Base-by-base conservation (phyloP, 2,888 invertebrate genomes). In the Drosophila rubida region DNA sequence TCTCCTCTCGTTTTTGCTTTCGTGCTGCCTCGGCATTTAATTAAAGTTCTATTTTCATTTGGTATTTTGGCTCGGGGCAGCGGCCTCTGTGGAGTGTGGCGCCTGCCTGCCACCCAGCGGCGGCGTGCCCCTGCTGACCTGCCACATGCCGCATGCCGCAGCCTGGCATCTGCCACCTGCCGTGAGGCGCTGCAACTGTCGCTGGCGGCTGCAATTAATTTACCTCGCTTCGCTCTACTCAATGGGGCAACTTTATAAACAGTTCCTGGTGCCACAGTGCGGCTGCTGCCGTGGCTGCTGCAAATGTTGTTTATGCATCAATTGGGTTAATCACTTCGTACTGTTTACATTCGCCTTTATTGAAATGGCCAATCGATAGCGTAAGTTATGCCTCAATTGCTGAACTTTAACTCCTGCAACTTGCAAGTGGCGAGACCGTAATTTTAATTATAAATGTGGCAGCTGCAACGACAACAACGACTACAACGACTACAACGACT, bases 21-120 rank as follows among this genome's bases (percentile, higher is more conserved):
- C 58, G 53, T 44, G 50, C 45, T 44, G 27, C 35, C 62, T 48
- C 46, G 48, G 71, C 78, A 59, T 78, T 83, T 81, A 81, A 81
- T 81, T 81, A 81, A 87, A 78, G 87, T 84, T 87, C 69, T 78
- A 83, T 87, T 84, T 84, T 71, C 87, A 81, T 78, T 80, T 75
- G 84, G 71, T 80, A 67, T 82, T 77, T 65, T 67, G 69, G 66
- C 58, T 53, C 30, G 46, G 54, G 46, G 55, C 57, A 70, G 61
- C 60, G 55, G 37, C 42, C 59, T 35, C 35, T 9, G 13, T 27
- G 30, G n/a, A 39, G 41, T 64, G 49, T 78, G 80, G 80, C 80
- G 80, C 80, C 87, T 66, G 60, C 45, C 32, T 50, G 30, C 67
- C 35, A 45, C 30, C 63, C 54, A 44, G 30, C 14, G 19, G 0